Conservation (phyloP, 2,113 vertebrate genomes). For the Tetrax tetrax region DNA sequence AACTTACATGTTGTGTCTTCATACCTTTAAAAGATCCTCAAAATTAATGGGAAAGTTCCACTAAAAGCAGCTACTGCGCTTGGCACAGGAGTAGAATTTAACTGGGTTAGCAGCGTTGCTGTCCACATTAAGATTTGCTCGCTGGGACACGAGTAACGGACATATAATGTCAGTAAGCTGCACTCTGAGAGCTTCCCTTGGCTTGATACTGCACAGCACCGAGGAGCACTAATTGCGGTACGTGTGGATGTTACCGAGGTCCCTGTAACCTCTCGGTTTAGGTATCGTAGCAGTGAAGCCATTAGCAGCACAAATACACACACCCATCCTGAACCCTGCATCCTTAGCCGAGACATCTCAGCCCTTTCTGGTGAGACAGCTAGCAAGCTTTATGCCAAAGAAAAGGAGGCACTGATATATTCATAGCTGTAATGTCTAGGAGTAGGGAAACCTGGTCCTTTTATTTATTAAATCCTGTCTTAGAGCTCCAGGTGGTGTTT, state of each 20-base stretch:
- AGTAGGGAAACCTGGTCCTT: background rate
- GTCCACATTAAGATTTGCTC: too few relatives aligned
- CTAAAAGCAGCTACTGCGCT: background rate
- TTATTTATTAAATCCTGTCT: background rate
- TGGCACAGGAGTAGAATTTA: background rate
- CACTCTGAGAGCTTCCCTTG: too few relatives aligned
- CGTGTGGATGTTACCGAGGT: background rate
- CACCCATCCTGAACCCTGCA: accelerated
- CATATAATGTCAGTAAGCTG: too few relatives aligned
- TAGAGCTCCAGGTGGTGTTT: background rate
- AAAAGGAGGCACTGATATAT: background rate
- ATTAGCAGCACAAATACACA: background rate
- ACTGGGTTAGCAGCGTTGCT: too few relatives aligned
- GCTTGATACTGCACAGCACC: background rate
- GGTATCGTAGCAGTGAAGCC: background rate
- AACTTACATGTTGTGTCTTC: background rate
- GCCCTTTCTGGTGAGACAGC: background rate
- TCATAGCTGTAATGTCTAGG: background rate
- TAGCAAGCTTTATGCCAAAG: background rate
- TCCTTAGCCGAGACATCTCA: background rate
- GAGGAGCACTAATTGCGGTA: background rate
- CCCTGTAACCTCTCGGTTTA: background rate
- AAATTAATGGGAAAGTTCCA: background rate
- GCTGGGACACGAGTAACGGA: too few relatives aligned
- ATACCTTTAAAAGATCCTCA: background rate